A percentile compares a stretch with the other conserved stretches of the same genome.
phyloP scores from a whole-genome alignment of 2,888 invertebrate genomes.

The Eilema griseolum region DNA sequence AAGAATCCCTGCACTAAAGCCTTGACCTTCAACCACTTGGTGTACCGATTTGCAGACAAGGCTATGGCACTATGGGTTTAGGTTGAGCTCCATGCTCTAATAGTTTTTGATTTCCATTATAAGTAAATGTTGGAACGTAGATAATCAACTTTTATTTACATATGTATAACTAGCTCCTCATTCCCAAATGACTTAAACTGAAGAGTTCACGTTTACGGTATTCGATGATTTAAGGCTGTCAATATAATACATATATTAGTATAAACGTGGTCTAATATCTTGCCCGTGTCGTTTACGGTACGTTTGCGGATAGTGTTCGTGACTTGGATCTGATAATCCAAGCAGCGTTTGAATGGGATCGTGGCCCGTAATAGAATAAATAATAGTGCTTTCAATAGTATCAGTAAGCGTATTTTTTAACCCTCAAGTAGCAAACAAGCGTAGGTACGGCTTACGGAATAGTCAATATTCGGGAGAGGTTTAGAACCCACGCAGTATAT shows the following conservation, averaged over 20 bases:
- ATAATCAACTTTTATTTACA: neutral
- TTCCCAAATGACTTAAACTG: neutral
- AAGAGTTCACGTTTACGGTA: neutral
- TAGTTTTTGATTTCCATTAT: neutral
- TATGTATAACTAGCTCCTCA: neutral
- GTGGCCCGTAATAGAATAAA: conserved; percentile 17
- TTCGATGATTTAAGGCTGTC: neutral
- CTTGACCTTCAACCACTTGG: too few relatives aligned
- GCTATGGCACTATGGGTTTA: too few relatives aligned
- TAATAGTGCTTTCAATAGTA: conserved; percentile 17
- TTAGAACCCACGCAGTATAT: too few relatives aligned
- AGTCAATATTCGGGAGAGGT: neutral
- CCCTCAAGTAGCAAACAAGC: neutral
- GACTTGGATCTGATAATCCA: conserved; percentile 57
- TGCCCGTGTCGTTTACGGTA: conserved; percentile 47
- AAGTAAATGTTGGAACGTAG: neutral
- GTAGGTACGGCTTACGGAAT: neutral
- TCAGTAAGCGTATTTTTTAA: neutral
- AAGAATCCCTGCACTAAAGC: too few relatives aligned
- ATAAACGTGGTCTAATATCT: conserved; percentile 57
- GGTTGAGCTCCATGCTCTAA: neutral
- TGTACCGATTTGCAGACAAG: too few relatives aligned
- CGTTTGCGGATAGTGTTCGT: conserved; percentile 60
- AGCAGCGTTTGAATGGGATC: conserved; percentile 35
- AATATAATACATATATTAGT: conserved; percentile 42